These are phyloP conservation scores for Caenorhabditis sinica DNA, from an alignment of 2,888 invertebrate species.

Conservation along the genomic window DNA sequence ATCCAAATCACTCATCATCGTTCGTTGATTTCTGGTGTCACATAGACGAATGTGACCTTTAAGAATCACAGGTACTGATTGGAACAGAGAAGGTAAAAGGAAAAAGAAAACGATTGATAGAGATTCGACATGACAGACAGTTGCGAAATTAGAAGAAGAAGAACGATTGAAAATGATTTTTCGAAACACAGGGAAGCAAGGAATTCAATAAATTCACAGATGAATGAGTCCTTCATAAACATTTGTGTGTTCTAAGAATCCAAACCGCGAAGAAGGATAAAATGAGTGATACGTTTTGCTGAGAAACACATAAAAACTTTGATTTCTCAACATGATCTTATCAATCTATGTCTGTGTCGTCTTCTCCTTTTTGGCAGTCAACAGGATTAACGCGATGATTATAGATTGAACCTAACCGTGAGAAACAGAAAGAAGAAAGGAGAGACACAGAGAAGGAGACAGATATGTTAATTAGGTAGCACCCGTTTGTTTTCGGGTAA, in stretches of 20 bases:
- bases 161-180: background rate
- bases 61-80: slow-evolving; percentile 19
- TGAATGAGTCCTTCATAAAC: too few species aligned
- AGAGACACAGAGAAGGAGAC: background rate
- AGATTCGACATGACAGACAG: slow-evolving; percentile 8
- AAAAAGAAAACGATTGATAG: background rate
- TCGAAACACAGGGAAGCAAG: background rate
- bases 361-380: background rate
- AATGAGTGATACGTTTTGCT: background rate
- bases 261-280: background rate
- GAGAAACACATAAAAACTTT: background rate
- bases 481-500: background rate
- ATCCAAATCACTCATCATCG: slow-evolving; percentile 37
- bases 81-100: background rate
- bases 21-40: slow-evolving; percentile 7
- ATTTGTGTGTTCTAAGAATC: background rate
- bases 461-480: slow-evolving; percentile 36
- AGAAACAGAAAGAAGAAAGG: background rate
- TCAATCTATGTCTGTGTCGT: slow-evolving; percentile 19
- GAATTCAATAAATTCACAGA: too few species aligned
- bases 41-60: slow-evolving; percentile 7
- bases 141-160: background rate
- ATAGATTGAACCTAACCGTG: slow-evolving; percentile 1
- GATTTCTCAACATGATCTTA: slow-evolving; percentile 26
- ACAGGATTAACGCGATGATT: slow-evolving; percentile 22